These are phyloP conservation scores for Laticauda colubrina DNA, from an alignment of 2,113 vertebrate species.

Conservation along the genomic window DNA sequence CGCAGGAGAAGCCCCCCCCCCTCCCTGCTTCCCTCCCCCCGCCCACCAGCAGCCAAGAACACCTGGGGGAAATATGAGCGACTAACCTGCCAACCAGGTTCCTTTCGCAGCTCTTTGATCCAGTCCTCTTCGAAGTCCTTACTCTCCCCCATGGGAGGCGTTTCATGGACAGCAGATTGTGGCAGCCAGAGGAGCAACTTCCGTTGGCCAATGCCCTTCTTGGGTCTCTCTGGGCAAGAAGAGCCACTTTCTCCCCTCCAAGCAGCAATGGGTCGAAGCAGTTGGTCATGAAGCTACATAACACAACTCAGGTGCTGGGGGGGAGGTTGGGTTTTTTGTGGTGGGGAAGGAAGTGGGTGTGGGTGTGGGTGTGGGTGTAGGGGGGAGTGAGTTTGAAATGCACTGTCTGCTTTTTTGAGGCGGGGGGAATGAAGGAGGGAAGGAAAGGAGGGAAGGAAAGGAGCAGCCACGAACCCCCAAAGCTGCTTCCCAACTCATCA, in stretches of 20 bases:
- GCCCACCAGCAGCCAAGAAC: neutral
- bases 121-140: conserved; percentile 74
- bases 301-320: neutral
- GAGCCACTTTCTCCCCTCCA: conserved; percentile 67
- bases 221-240: conserved; percentile 72
- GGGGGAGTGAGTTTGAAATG: conserved; percentile 63
- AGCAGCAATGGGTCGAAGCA: conserved; percentile 61
- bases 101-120: conserved; percentile 71
- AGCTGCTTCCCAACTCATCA: conserved; percentile 60
- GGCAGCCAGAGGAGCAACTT: conserved; percentile 58
- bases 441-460: neutral
- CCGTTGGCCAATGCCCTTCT: conserved; percentile 70
- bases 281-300: conserved; percentile 74
- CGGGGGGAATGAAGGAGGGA: conserved; percentile 28
- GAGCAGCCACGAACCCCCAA: neutral
- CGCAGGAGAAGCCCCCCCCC: conserved; percentile 19
- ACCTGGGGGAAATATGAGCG: conserved; percentile 38
- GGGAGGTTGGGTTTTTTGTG: too few species aligned
- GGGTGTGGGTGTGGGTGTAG: too few species aligned
- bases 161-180: conserved; percentile 70
- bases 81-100: conserved; percentile 75
- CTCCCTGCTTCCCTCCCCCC: too few species aligned
- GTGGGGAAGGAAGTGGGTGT: too few species aligned
- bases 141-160: conserved; percentile 67
- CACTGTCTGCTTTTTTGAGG: conserved; percentile 62